These are phyloP conservation scores for Adelosebastes latens DNA, from an alignment of 2,797 vertebrate species.

Conservation along the genomic window DNA sequence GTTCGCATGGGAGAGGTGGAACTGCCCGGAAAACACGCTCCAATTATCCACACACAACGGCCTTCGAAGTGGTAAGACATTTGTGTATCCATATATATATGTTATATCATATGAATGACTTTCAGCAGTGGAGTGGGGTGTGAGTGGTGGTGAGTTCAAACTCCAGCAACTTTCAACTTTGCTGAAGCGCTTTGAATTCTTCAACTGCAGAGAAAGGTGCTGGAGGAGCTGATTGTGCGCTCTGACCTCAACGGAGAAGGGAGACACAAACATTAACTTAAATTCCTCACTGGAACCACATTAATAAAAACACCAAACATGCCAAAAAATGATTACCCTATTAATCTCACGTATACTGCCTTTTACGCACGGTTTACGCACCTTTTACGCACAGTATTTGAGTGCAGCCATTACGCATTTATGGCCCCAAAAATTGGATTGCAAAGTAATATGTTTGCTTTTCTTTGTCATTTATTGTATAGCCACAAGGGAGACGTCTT, in stretches of 20 bases:
- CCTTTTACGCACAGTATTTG: neutral
- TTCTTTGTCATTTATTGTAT: constrained; percentile 30
- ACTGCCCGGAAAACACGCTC: constrained; percentile 93
- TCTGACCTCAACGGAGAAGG: neutral
- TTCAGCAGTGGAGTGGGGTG: neutral
- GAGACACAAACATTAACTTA: fast-evolving
- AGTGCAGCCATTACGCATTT: neutral
- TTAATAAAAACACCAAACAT: neutral
- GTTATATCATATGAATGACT: neutral
- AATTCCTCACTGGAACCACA: neutral
- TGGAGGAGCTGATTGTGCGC: neutral
- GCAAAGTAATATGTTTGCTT: neutral
- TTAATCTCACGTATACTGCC: neutral
- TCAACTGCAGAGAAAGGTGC: neutral
- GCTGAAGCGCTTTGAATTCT: neutral
- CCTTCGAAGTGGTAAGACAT: constrained; percentile 88
- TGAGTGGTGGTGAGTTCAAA: neutral
- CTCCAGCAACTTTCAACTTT: neutral
- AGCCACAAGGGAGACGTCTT: constrained; percentile 95
- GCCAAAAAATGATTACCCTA: fast-evolving
- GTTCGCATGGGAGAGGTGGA: constrained; percentile 96
- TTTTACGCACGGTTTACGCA: constrained; percentile 27
- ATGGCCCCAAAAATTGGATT: neutral
- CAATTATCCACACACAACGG: constrained; percentile 92
- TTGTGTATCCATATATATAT: no score